Percentiles rank a stretch among this genome's conserved stretches.
Evolutionary conservation across 2,113 vertebrate genomes (phyloP).

Genomic region (Romanogobio albipinnatus): DNA sequence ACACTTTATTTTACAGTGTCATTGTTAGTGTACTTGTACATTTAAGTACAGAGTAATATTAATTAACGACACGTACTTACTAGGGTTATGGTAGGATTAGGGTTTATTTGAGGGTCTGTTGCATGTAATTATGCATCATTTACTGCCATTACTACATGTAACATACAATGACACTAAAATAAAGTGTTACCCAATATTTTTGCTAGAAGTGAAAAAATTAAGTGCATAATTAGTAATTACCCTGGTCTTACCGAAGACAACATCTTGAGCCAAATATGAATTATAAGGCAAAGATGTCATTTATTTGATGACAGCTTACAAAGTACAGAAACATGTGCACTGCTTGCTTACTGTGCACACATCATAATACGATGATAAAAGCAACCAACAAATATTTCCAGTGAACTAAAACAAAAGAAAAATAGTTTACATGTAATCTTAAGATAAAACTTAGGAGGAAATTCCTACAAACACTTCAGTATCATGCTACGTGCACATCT

Average conservation of each 20-base stretch:
- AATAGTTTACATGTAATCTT: conserved; percentile 15
- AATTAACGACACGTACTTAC: too few species aligned
- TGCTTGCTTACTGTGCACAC: conserved; percentile 23
- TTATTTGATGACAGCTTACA: conserved; percentile 51
- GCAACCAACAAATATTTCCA: conserved; percentile 13
- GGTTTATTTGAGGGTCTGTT: too few species aligned
- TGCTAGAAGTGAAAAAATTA: too few species aligned
- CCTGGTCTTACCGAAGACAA: background rate
- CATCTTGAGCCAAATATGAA: background rate
- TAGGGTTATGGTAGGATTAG: too few species aligned
- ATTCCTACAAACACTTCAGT: conserved; percentile 29
- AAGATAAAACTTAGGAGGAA: conserved; percentile 3
- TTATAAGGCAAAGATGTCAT: conserved; percentile 45
- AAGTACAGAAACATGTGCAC: conserved; percentile 10
- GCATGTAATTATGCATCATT: too few species aligned
- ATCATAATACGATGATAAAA: conserved; percentile 28
- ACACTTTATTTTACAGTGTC: too few species aligned
- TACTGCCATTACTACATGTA: too few species aligned
- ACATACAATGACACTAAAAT: too few species aligned
- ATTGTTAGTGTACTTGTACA: too few species aligned
- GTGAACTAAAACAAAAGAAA: conserved; percentile 3
- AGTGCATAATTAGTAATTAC: background rate
- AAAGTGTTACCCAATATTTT: too few species aligned
- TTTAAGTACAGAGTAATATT: too few species aligned
- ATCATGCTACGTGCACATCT: conserved; percentile 49